A percentile compares a stretch with the other conserved stretches of the same genome.
phyloP scores from a whole-genome alignment of 2,113 vertebrate genomes.

The Alosa alosa region DNA sequence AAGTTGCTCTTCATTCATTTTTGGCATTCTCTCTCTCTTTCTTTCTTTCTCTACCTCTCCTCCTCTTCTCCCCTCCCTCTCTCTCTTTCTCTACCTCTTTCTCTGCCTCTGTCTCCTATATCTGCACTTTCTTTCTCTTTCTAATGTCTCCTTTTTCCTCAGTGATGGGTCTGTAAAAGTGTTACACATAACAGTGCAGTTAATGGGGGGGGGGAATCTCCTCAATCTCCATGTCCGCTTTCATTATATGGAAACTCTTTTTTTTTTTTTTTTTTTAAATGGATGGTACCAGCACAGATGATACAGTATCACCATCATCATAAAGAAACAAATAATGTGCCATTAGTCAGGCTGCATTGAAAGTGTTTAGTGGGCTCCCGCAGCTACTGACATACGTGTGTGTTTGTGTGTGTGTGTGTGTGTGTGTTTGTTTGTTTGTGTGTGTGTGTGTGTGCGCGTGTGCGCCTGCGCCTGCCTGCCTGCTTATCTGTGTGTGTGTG shows the following conservation, averaged over 20 bases:
- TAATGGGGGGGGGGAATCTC: background rate
- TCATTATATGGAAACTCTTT: background rate
- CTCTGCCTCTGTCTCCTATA: background rate
- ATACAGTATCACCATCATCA: background rate
- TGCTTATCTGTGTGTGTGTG: constrained; percentile 45
- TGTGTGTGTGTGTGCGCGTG: constrained; percentile 32
- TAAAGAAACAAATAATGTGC: background rate
- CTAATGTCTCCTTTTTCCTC: background rate
- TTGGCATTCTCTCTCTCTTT: background rate
- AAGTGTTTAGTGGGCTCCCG: background rate
- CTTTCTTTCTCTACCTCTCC: background rate
- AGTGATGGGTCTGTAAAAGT: background rate
- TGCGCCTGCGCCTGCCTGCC: background rate
- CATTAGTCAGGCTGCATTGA: background rate
- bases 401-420: constrained; percentile 9
- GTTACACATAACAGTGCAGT: background rate
- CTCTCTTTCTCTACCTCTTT: background rate
- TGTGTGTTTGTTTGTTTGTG: constrained; percentile 2
- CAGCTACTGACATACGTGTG: background rate
- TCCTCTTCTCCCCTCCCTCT: background rate
- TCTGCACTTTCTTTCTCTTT: background rate
- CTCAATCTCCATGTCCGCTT: background rate
- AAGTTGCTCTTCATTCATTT: background rate
- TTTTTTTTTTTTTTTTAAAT: too few relatives aligned
- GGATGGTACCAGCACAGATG: background rate